Evolutionary conservation across 2,113 vertebrate genomes (phyloP).

Genomic region (Oncorhynchus kisutch): DNA sequence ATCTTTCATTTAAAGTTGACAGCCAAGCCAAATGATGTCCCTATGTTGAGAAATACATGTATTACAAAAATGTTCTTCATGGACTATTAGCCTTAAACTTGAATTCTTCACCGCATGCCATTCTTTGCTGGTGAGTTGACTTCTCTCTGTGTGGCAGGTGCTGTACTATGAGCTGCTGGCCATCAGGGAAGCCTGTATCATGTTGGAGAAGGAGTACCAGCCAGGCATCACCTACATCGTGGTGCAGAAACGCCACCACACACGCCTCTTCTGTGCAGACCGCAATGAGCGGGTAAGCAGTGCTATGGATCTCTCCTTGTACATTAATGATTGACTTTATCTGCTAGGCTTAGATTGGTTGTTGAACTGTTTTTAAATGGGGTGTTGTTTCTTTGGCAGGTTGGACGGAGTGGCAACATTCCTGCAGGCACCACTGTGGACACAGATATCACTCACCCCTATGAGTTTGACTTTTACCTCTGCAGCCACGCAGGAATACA

Average conservation of each 20-base stretch:
- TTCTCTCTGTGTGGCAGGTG: slow-evolving; percentile 71
- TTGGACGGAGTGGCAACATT: slow-evolving; percentile 96
- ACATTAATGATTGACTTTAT: not conserved
- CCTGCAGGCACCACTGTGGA: slow-evolving; percentile 96
- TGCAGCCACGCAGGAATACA: slow-evolving; percentile 99
- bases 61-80: too few relatives aligned
- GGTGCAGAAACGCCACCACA: slow-evolving; percentile 96
- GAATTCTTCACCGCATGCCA: too few relatives aligned
- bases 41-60: not conserved
- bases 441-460: slow-evolving; percentile 95
- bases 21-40: not conserved
- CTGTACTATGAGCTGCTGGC: slow-evolving; percentile 95
- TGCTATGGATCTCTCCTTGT: not conserved
- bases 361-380: too few relatives aligned
- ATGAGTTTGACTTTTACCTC: slow-evolving; percentile 99
- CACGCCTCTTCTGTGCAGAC: slow-evolving; percentile 93
- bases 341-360: not conserved
- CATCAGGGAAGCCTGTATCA: slow-evolving; percentile 95
- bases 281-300: slow-evolving; percentile 89
- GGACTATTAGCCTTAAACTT: too few relatives aligned
- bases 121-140: not conserved
- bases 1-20: not conserved
- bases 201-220: slow-evolving; percentile 95
- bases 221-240: slow-evolving; percentile 97
- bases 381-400: slow-evolving; percentile 65